Percentiles rank a stretch among this genome's conserved stretches.
phyloP scores from a whole-genome alignment of 2,797 vertebrate genomes.

The Cygnus olor region DNA sequence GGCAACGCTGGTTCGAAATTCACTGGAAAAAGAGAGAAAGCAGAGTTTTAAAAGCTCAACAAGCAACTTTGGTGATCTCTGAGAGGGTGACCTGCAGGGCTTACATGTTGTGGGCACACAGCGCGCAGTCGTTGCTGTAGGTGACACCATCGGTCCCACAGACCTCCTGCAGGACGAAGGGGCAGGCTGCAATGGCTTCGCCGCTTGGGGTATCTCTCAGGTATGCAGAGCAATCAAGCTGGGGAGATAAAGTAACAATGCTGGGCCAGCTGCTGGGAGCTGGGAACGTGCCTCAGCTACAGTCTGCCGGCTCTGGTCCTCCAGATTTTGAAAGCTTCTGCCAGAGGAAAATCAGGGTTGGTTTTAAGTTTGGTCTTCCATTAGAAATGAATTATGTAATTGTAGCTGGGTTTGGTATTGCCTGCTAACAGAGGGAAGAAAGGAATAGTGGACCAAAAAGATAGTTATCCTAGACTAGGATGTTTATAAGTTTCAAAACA shows the following conservation, averaged over 20 bases:
- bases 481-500: neutral
- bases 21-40: neutral
- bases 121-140: conserved; percentile 47
- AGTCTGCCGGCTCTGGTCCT: neutral
- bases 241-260: neutral
- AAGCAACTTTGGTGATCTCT: rapidly evolving
- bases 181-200: neutral
- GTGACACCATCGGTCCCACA: conserved; percentile 26
- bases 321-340: neutral
- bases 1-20: neutral
- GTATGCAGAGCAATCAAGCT: conserved; percentile 40
- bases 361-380: neutral
- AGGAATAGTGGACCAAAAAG: neutral
- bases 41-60: neutral
- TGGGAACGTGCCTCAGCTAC: neutral
- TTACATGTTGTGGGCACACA: conserved; percentile 66
- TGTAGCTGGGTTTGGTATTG: neutral
- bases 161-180: conserved; percentile 28
- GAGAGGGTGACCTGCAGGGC: neutral
- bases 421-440: neutral
- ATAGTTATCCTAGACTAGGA: neutral
- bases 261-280: neutral
- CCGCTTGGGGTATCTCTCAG: neutral
- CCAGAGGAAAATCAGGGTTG: neutral
- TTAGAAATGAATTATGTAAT: neutral